Conservation (phyloP, 2,888 invertebrate genomes). For the Ophioninae sp. region DNA sequence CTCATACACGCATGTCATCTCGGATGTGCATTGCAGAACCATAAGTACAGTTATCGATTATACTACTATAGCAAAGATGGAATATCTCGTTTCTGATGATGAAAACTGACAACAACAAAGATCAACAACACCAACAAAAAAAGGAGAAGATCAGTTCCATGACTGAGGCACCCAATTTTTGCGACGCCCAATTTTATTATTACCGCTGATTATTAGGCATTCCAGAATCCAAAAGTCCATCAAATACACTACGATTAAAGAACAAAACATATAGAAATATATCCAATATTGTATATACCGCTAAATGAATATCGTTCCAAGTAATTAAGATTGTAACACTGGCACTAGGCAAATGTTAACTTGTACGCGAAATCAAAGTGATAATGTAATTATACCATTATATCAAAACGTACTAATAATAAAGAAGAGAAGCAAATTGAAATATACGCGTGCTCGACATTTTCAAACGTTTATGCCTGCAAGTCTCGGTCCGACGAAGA, state of each 20-base stretch:
- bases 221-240: slow-evolving; percentile 77
- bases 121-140: background rate
- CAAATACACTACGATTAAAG: slow-evolving; percentile 73
- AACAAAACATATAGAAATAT: slow-evolving; percentile 62
- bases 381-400: slow-evolving; percentile 67
- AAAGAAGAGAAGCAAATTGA: slow-evolving; percentile 29
- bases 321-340: slow-evolving; percentile 73
- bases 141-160: slow-evolving; percentile 21
- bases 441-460: slow-evolving; percentile 42
- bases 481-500: background rate
- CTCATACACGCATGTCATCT: no score
- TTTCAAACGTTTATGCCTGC: background rate
- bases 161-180: slow-evolving; percentile 76
- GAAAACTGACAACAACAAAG: slow-evolving; percentile 27
- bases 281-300: slow-evolving; percentile 78
- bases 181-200: slow-evolving; percentile 68
- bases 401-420: slow-evolving; percentile 60
- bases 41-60: slow-evolving; percentile 32
- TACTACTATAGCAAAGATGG: slow-evolving; percentile 8
- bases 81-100: slow-evolving; percentile 30
- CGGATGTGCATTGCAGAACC: slow-evolving; percentile 25
- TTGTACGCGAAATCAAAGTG: slow-evolving; percentile 68
- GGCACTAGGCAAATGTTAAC: slow-evolving; percentile 67
- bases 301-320: slow-evolving; percentile 76
- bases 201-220: slow-evolving; percentile 78